Conservation (phyloP, 1,140 invertebrate genomes). For the Phocides pigmalion region DNA sequence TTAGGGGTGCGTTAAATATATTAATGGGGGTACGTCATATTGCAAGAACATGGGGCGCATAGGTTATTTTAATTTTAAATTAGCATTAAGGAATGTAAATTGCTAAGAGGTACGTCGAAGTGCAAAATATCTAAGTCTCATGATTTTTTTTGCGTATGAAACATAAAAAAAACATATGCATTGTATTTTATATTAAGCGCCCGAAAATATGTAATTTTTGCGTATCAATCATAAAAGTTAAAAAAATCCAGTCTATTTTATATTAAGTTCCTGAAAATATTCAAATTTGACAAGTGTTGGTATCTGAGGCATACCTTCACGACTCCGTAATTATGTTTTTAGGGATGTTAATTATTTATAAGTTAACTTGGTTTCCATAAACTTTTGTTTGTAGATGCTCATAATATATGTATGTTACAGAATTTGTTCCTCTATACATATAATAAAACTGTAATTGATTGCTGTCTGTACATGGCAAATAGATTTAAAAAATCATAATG, state of each 20-base stretch:
- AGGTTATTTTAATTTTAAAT: conserved; percentile 63
- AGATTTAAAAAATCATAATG: too few species aligned
- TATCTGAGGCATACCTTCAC: too few species aligned
- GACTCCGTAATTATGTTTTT: not conserved
- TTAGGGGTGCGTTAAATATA: conserved; percentile 42
- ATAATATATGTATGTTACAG: not conserved
- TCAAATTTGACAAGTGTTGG: too few species aligned
- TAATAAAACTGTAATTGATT: too few species aligned
- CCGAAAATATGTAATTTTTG: too few species aligned
- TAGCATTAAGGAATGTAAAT: conserved; percentile 50
- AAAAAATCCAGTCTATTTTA: too few species aligned
- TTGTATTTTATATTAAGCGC: too few species aligned
- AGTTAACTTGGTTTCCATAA: not conserved
- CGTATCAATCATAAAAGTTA: too few species aligned
- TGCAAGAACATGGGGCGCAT: conserved; percentile 26
- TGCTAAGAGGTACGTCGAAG: conserved; percentile 29
- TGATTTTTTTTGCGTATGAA: not conserved
- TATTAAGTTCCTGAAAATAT: too few species aligned
- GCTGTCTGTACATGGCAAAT: too few species aligned
- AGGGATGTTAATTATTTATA: conserved; percentile 22
- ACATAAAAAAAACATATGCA: not conserved
- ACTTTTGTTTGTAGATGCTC: not conserved
- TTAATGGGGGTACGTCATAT: conserved; percentile 43
- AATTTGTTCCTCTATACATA: too few species aligned
- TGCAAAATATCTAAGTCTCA: not conserved